Evolutionary conservation across 2,888 invertebrate species (phyloP), one percentile per base, ranked within the genome.

Genomic region (Polia nebulosa): DNA sequence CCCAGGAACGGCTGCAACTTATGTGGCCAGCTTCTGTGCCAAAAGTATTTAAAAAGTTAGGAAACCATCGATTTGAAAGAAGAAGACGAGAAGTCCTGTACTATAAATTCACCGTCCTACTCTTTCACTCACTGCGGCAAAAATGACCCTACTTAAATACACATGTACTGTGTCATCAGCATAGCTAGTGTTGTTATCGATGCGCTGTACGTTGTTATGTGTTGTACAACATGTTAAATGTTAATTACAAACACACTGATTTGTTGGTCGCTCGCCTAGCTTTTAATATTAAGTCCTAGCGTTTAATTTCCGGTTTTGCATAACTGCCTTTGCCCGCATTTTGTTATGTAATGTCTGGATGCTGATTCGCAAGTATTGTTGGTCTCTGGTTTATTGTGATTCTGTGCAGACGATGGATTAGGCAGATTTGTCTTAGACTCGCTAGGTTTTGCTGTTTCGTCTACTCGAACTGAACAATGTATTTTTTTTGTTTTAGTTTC

Each of bases 181-280:
- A 47, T 49, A 52, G 44, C 34, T 62, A 64, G 66, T 75, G 73
- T 73, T 73, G 77, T 72, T 76, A 68, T 76, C 76, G 66, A 78
- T 72, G 73, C 53, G 59, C 68, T 60, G 63, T 72, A 39, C 39
- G 52, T 67, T 73, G 71, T 78, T 77, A 79, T 82, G 67, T 77
- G 78, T 80, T 76, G 70, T 76, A 81, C 74, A 78, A 77, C 80
- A 78, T 75, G 82, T 75, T 76, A 76, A 82, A 80, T 83, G 83
- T 82, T 83, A 83, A 83, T 83, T 83, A 83, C 76, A 83, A 70
- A 83, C 69, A 73, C 77, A 78, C 65, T 65, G 78, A 80, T 80
- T 79, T 76, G 74, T 74, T 74, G 63, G 61, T 70, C 53, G 59
- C 62, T 69, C 44, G 59, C 67, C 45, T 29, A 59, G 72, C 60